These are phyloP conservation scores for Eupithecia vulgata DNA, from an alignment of 2,888 invertebrate species.

Conservation along the genomic window DNA sequence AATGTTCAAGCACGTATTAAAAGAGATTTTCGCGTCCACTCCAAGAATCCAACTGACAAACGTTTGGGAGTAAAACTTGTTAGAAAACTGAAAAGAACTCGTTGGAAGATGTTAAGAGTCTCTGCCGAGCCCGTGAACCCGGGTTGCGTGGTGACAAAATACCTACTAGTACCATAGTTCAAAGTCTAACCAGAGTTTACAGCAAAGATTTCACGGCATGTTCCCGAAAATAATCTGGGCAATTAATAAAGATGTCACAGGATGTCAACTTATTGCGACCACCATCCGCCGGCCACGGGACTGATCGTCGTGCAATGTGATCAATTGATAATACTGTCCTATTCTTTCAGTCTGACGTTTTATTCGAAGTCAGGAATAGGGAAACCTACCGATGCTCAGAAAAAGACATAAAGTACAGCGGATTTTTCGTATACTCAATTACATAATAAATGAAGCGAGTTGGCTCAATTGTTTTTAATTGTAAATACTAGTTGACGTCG, in stretches of 20 bases:
- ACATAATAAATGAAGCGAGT: no score
- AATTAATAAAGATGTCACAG: not conserved
- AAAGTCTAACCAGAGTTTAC: not conserved
- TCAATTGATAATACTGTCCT: no score
- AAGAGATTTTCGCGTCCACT: slow-evolving; percentile 72
- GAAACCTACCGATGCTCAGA: no score
- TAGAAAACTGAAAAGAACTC: slow-evolving; percentile 78
- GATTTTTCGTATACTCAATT: no score
- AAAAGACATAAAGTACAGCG: no score
- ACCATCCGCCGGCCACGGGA: no score
- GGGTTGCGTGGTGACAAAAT: slow-evolving; percentile 32
- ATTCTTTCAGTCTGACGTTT: no score
- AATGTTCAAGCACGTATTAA: slow-evolving; percentile 50
- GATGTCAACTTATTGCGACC: no score
- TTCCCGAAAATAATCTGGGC: not conserved
- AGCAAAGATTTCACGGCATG: not conserved
- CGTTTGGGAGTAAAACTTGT: slow-evolving; percentile 77
- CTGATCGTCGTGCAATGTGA: no score
- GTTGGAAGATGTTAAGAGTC: slow-evolving; percentile 66
- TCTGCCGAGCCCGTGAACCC: slow-evolving; percentile 37
- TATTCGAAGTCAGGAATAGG: no score
- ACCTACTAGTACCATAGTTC: not conserved
- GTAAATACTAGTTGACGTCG: no score
- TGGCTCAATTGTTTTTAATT: no score
- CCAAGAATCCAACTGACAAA: slow-evolving; percentile 73